These are phyloP conservation scores for Drosophila sp. DNA, from an alignment of 1,140 invertebrate genomes.

Conservation along the genomic window DNA sequence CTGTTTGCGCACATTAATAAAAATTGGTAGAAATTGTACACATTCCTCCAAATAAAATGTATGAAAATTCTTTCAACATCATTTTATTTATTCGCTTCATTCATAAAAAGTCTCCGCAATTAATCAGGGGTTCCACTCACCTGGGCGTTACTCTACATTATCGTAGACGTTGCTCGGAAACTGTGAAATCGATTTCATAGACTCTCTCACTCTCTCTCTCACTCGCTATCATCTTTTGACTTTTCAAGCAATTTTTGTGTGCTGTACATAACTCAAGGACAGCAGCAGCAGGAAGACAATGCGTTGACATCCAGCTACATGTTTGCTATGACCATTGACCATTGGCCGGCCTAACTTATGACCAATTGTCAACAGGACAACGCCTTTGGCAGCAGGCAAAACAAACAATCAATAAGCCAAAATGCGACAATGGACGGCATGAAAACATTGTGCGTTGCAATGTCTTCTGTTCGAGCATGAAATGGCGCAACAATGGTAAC, in stretches of 20 bases:
- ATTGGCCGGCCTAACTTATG: slow-evolving; percentile 66
- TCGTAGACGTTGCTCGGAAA: slow-evolving; percentile 39
- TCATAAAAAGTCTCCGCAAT: slow-evolving; percentile 41
- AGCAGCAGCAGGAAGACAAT: slow-evolving; percentile 55
- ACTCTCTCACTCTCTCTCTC: slow-evolving; percentile 1
- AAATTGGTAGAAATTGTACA: too few species aligned
- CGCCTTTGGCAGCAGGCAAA: slow-evolving; percentile 56
- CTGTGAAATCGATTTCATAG: slow-evolving; percentile 65
- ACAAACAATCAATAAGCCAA: slow-evolving; percentile 74
- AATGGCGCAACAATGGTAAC: slow-evolving; percentile 75
- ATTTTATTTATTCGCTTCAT: slow-evolving; percentile 14
- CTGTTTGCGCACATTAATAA: too few species aligned
- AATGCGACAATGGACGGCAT: slow-evolving; percentile 46
- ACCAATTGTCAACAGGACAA: slow-evolving; percentile 64
- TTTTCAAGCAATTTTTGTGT: slow-evolving; percentile 34
- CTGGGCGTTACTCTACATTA: slow-evolving; percentile 68
- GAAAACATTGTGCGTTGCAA: slow-evolving; percentile 65
- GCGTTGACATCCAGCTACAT: slow-evolving; percentile 69
- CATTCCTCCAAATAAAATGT: not conserved
- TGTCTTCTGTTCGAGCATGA: slow-evolving; percentile 58
- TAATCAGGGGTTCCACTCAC: slow-evolving; percentile 51
- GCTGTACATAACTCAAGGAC: slow-evolving; percentile 57
- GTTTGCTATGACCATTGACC: slow-evolving; percentile 61
- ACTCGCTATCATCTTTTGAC: not conserved
- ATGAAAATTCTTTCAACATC: not conserved